Evolutionary conservation across 2,888 invertebrate genomes (phyloP).

Genomic region (Arrhopalites spinosus): DNA sequence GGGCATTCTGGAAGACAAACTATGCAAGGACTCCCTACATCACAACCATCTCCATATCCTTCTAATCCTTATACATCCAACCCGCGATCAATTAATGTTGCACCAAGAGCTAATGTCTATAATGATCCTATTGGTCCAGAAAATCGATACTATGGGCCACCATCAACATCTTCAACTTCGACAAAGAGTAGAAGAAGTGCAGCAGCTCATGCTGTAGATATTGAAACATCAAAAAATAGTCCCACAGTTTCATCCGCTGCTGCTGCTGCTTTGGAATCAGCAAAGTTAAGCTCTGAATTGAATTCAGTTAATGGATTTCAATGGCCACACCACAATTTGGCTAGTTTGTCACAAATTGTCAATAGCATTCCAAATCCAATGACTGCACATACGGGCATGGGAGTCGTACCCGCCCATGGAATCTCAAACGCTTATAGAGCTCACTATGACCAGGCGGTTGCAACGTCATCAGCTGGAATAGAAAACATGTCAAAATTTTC

Average conservation of each 20-base stretch:
- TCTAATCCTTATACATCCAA: conserved; percentile 54
- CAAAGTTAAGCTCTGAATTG: conserved; percentile 44
- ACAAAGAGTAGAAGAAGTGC: conserved; percentile 39
- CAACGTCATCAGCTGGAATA: conserved; percentile 35
- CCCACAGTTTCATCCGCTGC: conserved; percentile 40
- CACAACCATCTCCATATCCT: conserved; percentile 47
- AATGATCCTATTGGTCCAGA: conserved; percentile 45
- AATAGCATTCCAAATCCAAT: conserved; percentile 55
- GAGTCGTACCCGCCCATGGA: conserved; percentile 15
- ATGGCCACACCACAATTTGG: conserved; percentile 53
- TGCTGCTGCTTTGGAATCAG: conserved; percentile 45
- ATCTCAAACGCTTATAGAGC: conserved; percentile 50
- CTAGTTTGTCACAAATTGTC: conserved; percentile 54
- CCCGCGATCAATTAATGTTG: conserved; percentile 52
- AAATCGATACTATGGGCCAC: conserved; percentile 44
- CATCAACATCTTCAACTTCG: conserved; percentile 39
- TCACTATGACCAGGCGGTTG: conserved; percentile 44
- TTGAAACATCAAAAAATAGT: conserved; percentile 6
- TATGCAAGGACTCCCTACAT: conserved; percentile 35
- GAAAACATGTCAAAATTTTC: conserved; percentile 53
- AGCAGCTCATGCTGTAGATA: conserved; percentile 21
- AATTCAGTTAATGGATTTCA: conserved; percentile 50
- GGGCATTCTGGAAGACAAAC: background rate
- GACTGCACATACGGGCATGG: conserved; percentile 28
- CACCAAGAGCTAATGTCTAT: conserved; percentile 53